These are phyloP conservation scores for Empidonax traillii DNA, from an alignment of 2,113 vertebrate genomes.

Conservation along the genomic window DNA sequence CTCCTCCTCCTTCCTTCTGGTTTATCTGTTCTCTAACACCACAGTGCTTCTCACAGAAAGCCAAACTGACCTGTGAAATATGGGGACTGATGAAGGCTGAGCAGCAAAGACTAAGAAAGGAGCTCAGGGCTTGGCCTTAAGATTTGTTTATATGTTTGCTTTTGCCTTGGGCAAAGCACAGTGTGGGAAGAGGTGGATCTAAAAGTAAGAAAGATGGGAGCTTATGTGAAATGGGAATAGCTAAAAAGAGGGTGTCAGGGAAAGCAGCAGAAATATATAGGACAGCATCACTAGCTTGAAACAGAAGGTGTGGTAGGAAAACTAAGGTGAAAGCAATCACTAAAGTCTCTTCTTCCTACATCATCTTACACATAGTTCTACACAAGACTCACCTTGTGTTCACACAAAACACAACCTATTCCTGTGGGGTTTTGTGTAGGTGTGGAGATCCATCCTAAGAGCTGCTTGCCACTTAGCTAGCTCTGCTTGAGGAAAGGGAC, in stretches of 20 bases:
- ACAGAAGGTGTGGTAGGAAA: not conserved
- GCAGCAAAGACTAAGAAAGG: not conserved
- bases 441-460: not conserved
- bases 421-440: not conserved
- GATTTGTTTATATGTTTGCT: not conserved
- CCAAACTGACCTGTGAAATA: not conserved
- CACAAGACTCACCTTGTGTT: conserved; percentile 17
- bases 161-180: conserved; percentile 8
- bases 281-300: not conserved
- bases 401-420: not conserved
- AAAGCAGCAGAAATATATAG: conserved; percentile 28
- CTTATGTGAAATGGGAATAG: not conserved
- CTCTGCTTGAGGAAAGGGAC: not conserved
- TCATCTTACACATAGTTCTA: not conserved
- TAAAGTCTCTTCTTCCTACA: not conserved
- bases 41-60: not conserved
- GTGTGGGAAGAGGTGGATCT: not conserved
- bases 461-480: conserved; percentile 34
- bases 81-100: not conserved
- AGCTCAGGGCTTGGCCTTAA: not conserved
- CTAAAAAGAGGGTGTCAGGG: not conserved
- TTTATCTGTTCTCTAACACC: not conserved
- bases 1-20: not conserved
- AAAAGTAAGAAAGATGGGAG: conserved; percentile 16
- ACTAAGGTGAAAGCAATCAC: not conserved